Conservation (phyloP, 2,113 vertebrate genomes). For the Bettongia penicillata region DNA sequence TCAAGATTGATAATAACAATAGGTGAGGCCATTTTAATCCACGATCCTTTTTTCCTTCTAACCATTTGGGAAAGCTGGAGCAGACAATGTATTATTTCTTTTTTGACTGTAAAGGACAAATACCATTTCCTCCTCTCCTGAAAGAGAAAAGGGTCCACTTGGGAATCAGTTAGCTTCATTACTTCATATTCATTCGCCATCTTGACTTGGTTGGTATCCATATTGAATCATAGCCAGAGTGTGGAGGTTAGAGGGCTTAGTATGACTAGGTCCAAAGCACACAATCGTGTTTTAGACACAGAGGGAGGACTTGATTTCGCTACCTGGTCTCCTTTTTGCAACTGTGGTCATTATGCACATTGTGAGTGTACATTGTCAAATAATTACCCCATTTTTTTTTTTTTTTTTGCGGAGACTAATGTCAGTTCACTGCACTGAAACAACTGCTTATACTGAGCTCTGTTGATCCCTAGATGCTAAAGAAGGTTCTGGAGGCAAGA, state of each 20-base stretch:
- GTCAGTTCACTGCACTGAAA: not conserved
- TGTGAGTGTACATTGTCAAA: not conserved
- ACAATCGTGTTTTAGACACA: not conserved
- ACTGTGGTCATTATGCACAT: not conserved
- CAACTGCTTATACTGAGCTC: not conserved
- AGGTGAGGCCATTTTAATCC: not conserved
- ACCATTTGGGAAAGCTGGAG: not conserved
- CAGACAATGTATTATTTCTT: not conserved
- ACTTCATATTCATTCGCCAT: not conserved
- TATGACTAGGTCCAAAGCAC: not conserved
- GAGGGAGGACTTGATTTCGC: not conserved
- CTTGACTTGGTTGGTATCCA: not conserved
- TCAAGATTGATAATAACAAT: constrained; percentile 17
- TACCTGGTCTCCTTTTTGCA: not conserved
- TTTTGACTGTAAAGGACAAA: not conserved
- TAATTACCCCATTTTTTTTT: not conserved
- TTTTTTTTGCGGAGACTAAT: not conserved
- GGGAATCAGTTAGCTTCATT: constrained; percentile 3
- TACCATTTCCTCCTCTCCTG: not conserved
- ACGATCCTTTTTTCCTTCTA: not conserved
- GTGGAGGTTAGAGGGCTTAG: not conserved
- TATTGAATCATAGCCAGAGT: not conserved
- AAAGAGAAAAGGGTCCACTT: not conserved
- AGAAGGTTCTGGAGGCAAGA: not conserved
- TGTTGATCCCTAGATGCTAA: constrained; percentile 20